Percentiles rank a stretch among this genome's conserved stretches.
These are phyloP conservation scores for Amazona vittata DNA, from an alignment of 2,113 vertebrate genomes.

Conservation along the genomic window DNA sequence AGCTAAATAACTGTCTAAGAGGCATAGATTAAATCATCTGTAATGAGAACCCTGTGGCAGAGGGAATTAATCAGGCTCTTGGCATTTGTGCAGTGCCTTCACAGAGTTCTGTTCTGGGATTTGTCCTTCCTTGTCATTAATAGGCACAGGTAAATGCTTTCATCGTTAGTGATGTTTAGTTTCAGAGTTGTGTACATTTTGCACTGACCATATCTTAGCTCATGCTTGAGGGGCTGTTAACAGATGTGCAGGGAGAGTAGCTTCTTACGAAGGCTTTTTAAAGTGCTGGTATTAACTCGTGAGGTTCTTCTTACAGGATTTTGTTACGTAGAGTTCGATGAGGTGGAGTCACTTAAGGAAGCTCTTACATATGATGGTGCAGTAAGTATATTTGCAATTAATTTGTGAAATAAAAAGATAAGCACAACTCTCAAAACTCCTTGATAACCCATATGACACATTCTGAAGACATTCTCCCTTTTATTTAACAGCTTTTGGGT, in stretches of 20 bases:
- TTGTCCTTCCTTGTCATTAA: neutral
- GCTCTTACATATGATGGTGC: constrained; percentile 94
- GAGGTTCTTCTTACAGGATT: constrained; percentile 83
- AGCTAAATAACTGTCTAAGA: neutral
- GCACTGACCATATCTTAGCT: neutral
- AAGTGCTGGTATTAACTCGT: neutral
- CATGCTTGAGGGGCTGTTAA: neutral
- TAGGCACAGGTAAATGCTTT: neutral
- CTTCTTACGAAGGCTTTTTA: neutral
- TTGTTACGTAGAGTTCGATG: constrained; percentile 99
- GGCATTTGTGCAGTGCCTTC: neutral
- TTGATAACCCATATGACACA: neutral
- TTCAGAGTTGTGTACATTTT: neutral
- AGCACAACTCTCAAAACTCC: neutral
- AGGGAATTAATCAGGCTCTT: neutral
- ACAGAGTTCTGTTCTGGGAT: neutral
- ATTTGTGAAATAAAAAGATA: neutral
- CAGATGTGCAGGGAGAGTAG: neutral
- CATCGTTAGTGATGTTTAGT: neutral
- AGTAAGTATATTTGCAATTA: constrained; percentile 80
- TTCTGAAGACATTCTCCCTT: constrained; percentile 15
- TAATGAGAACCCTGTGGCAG: neutral
- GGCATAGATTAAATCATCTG: neutral
- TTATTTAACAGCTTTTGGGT: constrained; percentile 83
- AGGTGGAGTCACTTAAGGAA: constrained; percentile 96